Evolutionary conservation across 2,113 vertebrate genomes (phyloP).

Genomic region (Alligator sinensis): DNA sequence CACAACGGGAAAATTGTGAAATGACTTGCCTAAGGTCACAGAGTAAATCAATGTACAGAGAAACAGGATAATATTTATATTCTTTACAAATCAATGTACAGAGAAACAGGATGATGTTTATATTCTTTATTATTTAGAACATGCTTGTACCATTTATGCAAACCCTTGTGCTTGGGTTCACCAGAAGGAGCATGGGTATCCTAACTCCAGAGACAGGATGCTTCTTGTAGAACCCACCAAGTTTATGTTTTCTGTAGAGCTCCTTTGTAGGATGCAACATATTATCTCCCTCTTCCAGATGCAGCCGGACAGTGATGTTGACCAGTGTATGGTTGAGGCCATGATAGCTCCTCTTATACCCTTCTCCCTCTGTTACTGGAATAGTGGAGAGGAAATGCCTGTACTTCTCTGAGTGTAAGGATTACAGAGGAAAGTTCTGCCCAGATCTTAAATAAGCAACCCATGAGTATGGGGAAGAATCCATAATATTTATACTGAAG

Average conservation of each 20-base stretch:
- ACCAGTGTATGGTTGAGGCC: background rate
- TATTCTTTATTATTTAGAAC: background rate
- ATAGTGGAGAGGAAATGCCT: background rate
- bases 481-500: background rate
- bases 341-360: background rate
- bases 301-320: background rate
- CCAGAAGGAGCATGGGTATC: rapidly evolving
- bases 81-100: background rate
- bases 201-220: background rate
- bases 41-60: background rate
- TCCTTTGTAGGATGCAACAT: background rate
- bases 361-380: background rate
- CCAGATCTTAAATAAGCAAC: background rate
- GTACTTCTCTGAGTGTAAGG: background rate
- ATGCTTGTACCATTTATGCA: background rate
- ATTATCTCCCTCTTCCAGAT: background rate
- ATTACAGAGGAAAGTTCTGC: background rate
- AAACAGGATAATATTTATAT: background rate
- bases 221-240: background rate
- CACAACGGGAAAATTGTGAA: background rate
- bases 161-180: background rate
- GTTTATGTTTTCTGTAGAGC: background rate
- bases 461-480: background rate
- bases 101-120: background rate
- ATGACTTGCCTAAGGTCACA: background rate